Percentiles rank a stretch among this genome's conserved stretches.
Evolutionary conservation across 2,888 invertebrate genomes (phyloP).

Genomic region (Lutraria lutraria): DNA sequence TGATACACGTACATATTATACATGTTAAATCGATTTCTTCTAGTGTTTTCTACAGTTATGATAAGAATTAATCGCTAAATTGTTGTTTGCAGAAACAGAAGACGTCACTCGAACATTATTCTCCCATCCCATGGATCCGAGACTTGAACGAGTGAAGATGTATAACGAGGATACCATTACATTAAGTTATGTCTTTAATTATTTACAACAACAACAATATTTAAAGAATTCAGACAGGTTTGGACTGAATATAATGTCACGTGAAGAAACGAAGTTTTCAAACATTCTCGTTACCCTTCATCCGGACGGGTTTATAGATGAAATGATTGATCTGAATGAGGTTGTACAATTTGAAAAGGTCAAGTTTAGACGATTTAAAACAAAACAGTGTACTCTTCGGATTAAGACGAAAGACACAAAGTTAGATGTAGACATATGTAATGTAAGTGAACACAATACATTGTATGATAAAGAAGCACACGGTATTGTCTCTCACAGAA

Average conservation of each 20-base stretch:
- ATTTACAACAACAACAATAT: constrained; percentile 17
- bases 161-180: constrained; percentile 36
- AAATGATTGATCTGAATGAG: constrained; percentile 9
- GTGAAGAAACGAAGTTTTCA: background rate
- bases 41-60: background rate
- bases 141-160: constrained; percentile 4
- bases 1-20: background rate
- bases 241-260: constrained; percentile 20
- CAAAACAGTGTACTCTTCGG: constrained; percentile 17
- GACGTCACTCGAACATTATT: constrained; percentile 10
- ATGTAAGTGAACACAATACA: background rate
- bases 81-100: constrained; percentile 9
- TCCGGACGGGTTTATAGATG: constrained; percentile 33
- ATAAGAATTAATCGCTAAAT: background rate
- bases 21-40: too few relatives aligned
- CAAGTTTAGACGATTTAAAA: constrained; percentile 21
- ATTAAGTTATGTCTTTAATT: background rate
- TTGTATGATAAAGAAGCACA: background rate
- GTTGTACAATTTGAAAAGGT: background rate
- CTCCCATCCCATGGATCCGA: constrained; percentile 48
- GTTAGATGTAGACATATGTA: constrained; percentile 26
- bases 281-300: constrained; percentile 26
- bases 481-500: background rate
- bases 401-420: constrained; percentile 6
- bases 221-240: constrained; percentile 28